Evolutionary conservation across 2,888 invertebrate genomes (phyloP).

Genomic region (Balanococcus diminutus): DNA sequence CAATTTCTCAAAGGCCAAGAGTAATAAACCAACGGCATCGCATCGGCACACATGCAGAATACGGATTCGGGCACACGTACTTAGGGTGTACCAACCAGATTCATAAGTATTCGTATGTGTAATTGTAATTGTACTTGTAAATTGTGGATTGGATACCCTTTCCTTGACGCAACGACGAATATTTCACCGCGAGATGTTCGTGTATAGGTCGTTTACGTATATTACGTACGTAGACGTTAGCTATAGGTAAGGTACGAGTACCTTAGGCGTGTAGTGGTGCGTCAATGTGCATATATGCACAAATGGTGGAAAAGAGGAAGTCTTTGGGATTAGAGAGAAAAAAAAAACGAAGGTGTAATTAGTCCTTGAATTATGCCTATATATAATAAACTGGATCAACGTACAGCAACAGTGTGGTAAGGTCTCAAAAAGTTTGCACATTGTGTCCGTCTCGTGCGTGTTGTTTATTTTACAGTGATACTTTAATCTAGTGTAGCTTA

Average conservation of each 20-base stretch:
- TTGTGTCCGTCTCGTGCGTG: slow-evolving; percentile 34
- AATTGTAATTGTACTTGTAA: too few relatives aligned
- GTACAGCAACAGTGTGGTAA: slow-evolving; percentile 41
- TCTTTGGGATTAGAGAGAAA: slow-evolving; percentile 25
- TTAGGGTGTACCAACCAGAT: background rate
- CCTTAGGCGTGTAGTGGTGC: background rate
- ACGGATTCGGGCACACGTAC: slow-evolving; percentile 18
- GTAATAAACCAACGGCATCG: too few relatives aligned
- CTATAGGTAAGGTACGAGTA: too few relatives aligned
- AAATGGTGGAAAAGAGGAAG: slow-evolving; percentile 50
- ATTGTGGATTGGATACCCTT: background rate
- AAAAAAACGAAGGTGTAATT: slow-evolving; percentile 52
- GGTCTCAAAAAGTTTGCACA: slow-evolving; percentile 49
- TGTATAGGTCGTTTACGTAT: background rate
- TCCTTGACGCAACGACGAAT: background rate
- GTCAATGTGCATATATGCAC: slow-evolving; percentile 27
- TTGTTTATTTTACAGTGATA: background rate
- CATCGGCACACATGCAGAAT: background rate
- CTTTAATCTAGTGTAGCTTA: background rate
- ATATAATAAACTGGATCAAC: slow-evolving; percentile 48
- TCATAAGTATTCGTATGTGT: background rate
- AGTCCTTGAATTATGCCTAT: slow-evolving; percentile 54
- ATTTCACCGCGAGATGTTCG: slow-evolving; percentile 22
- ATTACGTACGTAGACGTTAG: background rate
- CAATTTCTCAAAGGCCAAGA: slow-evolving; percentile 50